phyloP scores from a whole-genome alignment of 1,140 invertebrate genomes.

The Calliopsis andreniformis region DNA sequence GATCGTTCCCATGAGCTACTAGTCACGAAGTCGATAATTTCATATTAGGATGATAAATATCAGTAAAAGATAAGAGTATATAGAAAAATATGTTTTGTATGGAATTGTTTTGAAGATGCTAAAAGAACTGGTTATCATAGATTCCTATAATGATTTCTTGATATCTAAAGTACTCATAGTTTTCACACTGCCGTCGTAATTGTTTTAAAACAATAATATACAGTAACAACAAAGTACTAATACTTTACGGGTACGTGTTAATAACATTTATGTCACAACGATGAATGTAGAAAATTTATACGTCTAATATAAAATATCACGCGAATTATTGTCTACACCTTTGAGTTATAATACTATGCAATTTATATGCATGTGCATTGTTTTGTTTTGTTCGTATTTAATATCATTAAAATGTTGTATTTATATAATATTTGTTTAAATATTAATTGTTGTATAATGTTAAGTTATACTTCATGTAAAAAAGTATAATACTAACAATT shows the following conservation, averaged over 20 bases:
- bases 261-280: background rate
- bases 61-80: background rate
- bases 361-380: background rate
- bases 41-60: slow-evolving; percentile 16
- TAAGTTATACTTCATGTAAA: slow-evolving; percentile 1
- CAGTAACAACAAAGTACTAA: background rate
- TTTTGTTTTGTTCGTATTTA: background rate
- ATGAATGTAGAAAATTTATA: background rate
- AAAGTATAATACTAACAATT: slow-evolving; percentile 9
- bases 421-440: slow-evolving; percentile 7
- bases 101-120: slow-evolving; percentile 6
- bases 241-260: background rate
- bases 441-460: slow-evolving; percentile 10
- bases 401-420: background rate
- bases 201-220: slow-evolving; percentile 1
- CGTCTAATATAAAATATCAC: background rate
- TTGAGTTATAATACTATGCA: background rate
- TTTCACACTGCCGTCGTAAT: slow-evolving; percentile 28
- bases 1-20: slow-evolving; percentile 34
- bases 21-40: slow-evolving; percentile 44
- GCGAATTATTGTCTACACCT: too few relatives aligned
- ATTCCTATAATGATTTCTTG: background rate
- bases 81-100: slow-evolving; percentile 4
- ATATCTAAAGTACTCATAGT: background rate
- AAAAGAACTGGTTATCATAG: background rate